Conservation (phyloP, 2,797 vertebrate genomes). For the Xenops minutus region DNA sequence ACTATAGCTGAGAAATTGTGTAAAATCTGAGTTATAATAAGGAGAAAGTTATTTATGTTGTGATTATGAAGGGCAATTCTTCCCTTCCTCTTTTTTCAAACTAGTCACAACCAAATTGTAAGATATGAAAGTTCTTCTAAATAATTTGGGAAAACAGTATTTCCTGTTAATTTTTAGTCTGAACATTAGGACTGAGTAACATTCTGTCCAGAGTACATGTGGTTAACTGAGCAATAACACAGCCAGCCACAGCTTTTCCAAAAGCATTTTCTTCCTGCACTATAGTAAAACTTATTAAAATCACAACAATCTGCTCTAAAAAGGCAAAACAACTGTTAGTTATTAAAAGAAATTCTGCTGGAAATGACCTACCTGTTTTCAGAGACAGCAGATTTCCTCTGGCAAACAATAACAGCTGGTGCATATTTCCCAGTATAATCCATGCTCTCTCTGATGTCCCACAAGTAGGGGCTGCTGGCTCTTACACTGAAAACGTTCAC, state of each 20-base stretch:
- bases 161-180: not conserved
- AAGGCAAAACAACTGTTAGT: fast-evolving
- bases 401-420: slow-evolving; percentile 83
- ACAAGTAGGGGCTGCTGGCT: slow-evolving; percentile 83
- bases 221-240: not conserved
- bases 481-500: slow-evolving; percentile 84
- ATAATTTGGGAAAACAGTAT: not conserved
- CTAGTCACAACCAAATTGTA: not conserved
- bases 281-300: not conserved
- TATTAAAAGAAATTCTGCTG: not conserved
- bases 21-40: not conserved
- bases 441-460: slow-evolving; percentile 85
- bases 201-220: not conserved
- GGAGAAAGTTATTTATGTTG: not conserved
- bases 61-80: not conserved
- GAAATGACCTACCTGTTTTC: slow-evolving; percentile 78
- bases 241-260: not conserved
- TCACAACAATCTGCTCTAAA: not conserved
- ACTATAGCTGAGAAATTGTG: not conserved
- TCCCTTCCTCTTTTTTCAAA: not conserved
- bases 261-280: not conserved
- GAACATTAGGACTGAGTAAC: not conserved
- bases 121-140: not conserved
- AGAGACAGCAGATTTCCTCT: slow-evolving; percentile 76
- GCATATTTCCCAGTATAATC: slow-evolving; percentile 71